Evolutionary conservation across 2,113 vertebrate species (phyloP).

Genomic region (Struthio camelus): DNA sequence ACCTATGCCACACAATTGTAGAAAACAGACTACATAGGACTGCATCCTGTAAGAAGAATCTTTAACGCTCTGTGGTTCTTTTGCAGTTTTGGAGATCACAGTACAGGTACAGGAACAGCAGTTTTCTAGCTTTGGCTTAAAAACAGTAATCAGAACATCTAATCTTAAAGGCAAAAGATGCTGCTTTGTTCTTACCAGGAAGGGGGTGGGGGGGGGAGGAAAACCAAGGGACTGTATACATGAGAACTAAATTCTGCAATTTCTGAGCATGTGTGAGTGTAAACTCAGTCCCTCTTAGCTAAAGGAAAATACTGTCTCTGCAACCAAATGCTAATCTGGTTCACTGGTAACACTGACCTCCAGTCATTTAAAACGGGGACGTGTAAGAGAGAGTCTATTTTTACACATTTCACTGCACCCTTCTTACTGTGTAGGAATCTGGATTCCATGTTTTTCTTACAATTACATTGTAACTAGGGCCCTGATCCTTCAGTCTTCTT

Average conservation of each 20-base stretch:
- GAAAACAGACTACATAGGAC: neutral
- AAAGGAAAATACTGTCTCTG: neutral
- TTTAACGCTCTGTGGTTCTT: neutral
- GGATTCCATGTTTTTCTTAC: neutral
- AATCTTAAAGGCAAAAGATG: neutral
- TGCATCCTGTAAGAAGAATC: neutral
- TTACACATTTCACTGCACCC: neutral
- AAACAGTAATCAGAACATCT: neutral
- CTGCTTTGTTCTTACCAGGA: neutral
- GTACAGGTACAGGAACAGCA: neutral
- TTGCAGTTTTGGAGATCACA: fast-evolving
- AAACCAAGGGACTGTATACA: neutral
- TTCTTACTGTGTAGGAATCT: neutral
- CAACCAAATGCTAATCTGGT: neutral
- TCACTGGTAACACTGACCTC: fast-evolving
- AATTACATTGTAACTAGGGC: neutral
- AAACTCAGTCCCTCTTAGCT: fast-evolving
- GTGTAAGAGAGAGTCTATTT: neutral
- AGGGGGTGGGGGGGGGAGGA: neutral
- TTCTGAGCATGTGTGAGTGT: neutral
- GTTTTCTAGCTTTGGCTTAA: neutral
- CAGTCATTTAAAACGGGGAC: neutral
- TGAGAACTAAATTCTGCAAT: neutral
- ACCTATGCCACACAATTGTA: neutral
- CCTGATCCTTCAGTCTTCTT: neutral